Evolutionary conservation across 2,888 invertebrate genomes (phyloP), one percentile per base, ranked within the genome.

Genomic region (Tribolium freemani): DNA sequence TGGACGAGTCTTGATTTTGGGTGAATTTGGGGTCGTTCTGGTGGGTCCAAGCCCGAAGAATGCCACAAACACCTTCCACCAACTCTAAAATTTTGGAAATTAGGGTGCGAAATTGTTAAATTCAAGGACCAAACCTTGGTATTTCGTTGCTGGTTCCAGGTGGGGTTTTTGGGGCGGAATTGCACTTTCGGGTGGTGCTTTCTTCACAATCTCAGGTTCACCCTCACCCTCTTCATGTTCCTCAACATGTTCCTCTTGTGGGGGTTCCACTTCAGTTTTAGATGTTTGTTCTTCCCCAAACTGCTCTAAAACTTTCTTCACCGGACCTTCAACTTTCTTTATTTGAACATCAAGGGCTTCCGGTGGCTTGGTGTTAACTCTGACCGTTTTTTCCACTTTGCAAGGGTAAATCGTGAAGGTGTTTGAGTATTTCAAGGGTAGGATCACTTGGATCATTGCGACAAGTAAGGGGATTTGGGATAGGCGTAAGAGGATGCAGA

Each of bases 31-130:
- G 20, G 20, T 54, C 70, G 13, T 46, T 31, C 71, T 86, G 85
- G 69, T 83, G 86, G 0, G 82, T 84, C 2, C 79, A 79, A 0
- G 83, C 86, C 6, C 84, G 69, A 5, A 88, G 77, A 26, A 87
- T 87, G 0, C 85, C 85, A 13, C 2, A 30, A 26, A 26, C 10
- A 38, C 11, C 57, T 8, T 30, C 38, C 6, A 30, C 4, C 2
- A 64, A 6, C n/a, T n/a, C 38, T 38, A 9, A 9, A 38, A 38
- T n/a, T n/a, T 5, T n/a, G n/a, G n/a, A n/a, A 38, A 38, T 38
- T 8, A 38, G 38, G 26, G 26, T 3, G n/a, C 5, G 9, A 38
- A 38, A 38, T n/a, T 31, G 1, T 2, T 3, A 38, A n/a, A 38
- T n/a, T n/a, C 3, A 3, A 8, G n/a, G 8, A 38, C 8, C 8